Evolutionary conservation across 2,113 vertebrate genomes (phyloP).

Genomic region (Drymodes brunneopygia): DNA sequence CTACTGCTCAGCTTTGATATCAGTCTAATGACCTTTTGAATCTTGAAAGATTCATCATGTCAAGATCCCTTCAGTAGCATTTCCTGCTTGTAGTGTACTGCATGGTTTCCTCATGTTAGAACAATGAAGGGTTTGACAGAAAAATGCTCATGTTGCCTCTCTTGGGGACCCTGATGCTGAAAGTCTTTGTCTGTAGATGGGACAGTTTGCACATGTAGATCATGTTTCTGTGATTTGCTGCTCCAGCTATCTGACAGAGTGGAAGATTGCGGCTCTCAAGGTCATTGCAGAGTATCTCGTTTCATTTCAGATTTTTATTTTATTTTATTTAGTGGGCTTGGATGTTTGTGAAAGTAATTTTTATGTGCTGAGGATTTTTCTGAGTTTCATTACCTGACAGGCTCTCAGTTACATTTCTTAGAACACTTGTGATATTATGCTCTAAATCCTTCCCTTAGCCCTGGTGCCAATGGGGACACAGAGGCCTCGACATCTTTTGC

Average conservation of each 20-base stretch:
- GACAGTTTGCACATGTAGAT: neutral
- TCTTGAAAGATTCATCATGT: neutral
- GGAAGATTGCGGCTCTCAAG: neutral
- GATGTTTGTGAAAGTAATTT: conserved; percentile 25
- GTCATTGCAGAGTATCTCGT: neutral
- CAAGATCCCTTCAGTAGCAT: neutral
- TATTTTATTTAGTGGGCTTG: conserved; percentile 15
- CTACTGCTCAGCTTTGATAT: neutral
- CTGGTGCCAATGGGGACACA: neutral
- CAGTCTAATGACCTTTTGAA: neutral
- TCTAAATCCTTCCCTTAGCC: neutral
- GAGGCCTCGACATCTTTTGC: neutral
- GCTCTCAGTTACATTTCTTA: conserved; percentile 3
- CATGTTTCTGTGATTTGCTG: neutral
- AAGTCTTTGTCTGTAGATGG: neutral
- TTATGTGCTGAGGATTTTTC: neutral
- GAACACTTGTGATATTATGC: neutral
- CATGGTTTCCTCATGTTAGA: neutral
- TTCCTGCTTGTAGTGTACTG: neutral
- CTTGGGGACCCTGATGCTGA: neutral
- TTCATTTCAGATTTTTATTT: conserved; percentile 20
- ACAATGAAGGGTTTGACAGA: neutral
- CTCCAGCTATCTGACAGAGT: neutral
- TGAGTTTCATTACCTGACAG: conserved; percentile 20
- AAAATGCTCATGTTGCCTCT: neutral